phyloP scores from a whole-genome alignment of 2,797 vertebrate species.

The Hafferia zeledoni region DNA sequence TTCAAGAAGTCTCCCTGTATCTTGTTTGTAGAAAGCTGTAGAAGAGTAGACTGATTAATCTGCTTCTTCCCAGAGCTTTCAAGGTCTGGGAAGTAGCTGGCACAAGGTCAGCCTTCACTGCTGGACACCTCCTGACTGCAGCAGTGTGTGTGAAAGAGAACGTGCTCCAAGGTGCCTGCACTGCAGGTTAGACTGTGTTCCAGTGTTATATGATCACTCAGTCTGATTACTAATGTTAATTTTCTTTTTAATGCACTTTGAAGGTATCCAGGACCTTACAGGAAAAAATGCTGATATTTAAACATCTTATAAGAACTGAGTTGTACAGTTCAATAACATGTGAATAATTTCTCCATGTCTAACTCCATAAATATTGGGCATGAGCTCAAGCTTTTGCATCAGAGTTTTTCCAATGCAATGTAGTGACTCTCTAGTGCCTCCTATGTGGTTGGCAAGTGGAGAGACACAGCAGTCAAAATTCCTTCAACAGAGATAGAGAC shows the following conservation, averaged over 20 bases:
- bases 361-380: neutral
- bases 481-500: neutral
- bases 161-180: neutral
- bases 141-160: neutral
- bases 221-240: neutral
- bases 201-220: neutral
- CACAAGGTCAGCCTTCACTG: neutral
- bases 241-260: neutral
- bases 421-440: neutral
- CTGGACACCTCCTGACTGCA: neutral
- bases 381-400: neutral
- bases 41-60: neutral
- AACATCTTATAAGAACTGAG: neutral
- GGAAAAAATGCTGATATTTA: neutral
- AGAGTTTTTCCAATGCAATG: neutral
- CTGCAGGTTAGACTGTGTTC: neutral
- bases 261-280: neutral
- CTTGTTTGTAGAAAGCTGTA: neutral
- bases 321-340: rapidly evolving
- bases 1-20: neutral
- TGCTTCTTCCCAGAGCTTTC: neutral
- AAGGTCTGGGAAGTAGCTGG: too few species aligned
- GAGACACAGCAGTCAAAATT: neutral
- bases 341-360: neutral
- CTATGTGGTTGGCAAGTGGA: neutral